A percentile compares a stretch with the other conserved stretches of the same genome.
Conservation (phyloP, 64 coral and sea anemone genomes). For the Platygyra sinensis region DNA sequence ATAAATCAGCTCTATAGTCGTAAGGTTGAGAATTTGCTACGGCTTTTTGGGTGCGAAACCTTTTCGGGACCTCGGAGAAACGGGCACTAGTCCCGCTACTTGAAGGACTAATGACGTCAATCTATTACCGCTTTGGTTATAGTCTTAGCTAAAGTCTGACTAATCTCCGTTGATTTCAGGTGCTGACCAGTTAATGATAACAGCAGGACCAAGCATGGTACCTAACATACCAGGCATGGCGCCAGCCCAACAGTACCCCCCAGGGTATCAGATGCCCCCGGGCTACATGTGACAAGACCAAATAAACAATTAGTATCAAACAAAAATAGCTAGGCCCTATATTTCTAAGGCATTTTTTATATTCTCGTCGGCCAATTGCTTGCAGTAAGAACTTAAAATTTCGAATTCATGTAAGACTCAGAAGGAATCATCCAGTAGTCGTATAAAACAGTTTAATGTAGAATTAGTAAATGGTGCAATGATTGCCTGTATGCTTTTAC, state of each 20-base stretch:
- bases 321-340: conserved; percentile 28
- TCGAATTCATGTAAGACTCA: conserved; percentile 13
- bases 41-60: too few relatives aligned
- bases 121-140: too few relatives aligned
- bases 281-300: conserved; percentile 38
- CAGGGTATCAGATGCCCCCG: conserved; percentile 54
- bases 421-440: neutral
- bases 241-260: conserved; percentile 52
- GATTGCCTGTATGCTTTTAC: conserved; percentile 3
- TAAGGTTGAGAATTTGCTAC: too few relatives aligned
- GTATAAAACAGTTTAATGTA: conserved; percentile 8
- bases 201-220: conserved; percentile 76
- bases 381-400: conserved; percentile 30
- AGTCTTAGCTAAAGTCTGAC: neutral
- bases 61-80: too few relatives aligned
- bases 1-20: too few relatives aligned
- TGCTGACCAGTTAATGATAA: conserved; percentile 89
- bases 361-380: conserved; percentile 18
- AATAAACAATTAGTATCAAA: neutral
- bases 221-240: conserved; percentile 70
- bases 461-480: neutral
- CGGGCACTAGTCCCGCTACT: too few relatives aligned
- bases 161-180: conserved; percentile 44
- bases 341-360: conserved; percentile 36
- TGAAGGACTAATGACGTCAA: too few relatives aligned